phyloP scores from a whole-genome alignment of 2,797 vertebrate genomes.

The Bradypodion ventrale region DNA sequence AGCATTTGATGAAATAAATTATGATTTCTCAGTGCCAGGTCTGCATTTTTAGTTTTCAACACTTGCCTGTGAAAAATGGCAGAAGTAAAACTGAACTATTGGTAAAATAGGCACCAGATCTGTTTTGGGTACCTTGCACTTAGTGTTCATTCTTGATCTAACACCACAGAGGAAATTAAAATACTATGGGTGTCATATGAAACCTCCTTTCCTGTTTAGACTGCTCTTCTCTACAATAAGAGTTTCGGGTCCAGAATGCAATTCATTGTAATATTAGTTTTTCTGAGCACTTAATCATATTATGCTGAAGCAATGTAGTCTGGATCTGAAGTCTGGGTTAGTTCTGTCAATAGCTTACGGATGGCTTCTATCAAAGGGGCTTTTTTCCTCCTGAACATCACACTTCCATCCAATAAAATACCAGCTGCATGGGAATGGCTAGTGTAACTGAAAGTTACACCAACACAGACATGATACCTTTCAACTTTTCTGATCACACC shows the following conservation, averaged over 20 bases:
- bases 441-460: neutral
- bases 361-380: neutral
- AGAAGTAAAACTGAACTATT: conserved; percentile 51
- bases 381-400: neutral
- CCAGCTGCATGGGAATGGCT: neutral
- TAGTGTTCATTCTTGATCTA: conserved; percentile 29
- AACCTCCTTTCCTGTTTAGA: conserved; percentile 16
- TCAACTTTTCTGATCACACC: neutral
- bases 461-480: neutral
- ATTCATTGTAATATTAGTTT: neutral
- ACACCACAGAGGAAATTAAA: conserved; percentile 45
- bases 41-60: conserved; percentile 66
- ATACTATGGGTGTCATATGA: conserved; percentile 28
- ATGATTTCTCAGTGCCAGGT: conserved; percentile 53
- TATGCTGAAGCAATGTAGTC: conserved; percentile 14
- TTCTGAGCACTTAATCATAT: neutral
- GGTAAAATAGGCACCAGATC: conserved; percentile 36
- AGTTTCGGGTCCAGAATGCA: neutral
- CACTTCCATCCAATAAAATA: no score
- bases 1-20: conserved; percentile 40
- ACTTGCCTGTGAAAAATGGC: conserved; percentile 58
- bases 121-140: neutral
- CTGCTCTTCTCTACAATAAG: neutral
- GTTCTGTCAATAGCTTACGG: neutral
- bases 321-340: neutral